These are phyloP conservation scores for Teleogryllus occipitalis DNA, from an alignment of 1,140 invertebrate genomes.

Conservation along the genomic window DNA sequence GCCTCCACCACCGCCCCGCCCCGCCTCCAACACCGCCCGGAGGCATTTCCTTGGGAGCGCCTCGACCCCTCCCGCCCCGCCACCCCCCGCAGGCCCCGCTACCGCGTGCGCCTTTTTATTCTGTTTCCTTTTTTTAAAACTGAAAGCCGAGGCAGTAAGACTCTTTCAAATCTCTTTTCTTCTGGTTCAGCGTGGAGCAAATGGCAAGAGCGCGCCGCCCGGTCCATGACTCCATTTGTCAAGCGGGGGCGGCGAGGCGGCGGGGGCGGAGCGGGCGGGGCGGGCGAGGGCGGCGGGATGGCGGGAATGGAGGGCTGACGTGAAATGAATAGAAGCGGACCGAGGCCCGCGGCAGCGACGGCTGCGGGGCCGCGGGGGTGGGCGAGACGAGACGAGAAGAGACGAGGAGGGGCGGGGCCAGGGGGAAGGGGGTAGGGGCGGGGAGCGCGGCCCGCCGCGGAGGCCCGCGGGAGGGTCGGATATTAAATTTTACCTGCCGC, in stretches of 20 bases:
- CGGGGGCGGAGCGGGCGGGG: neutral
- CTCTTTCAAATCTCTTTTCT: no score
- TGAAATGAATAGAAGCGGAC: conserved; percentile 15
- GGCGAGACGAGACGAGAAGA: neutral
- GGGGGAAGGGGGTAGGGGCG: conserved; percentile 28
- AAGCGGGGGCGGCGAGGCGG: conserved; percentile 4
- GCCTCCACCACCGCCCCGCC: no score
- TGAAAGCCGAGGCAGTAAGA: no score
- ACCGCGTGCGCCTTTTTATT: neutral
- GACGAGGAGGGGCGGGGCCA: conserved; percentile 7
- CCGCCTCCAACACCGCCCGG: no score
- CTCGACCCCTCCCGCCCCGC: no score
- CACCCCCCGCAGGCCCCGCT: neutral
- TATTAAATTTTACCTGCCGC: conserved; percentile 17
- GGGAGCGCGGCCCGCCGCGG: conserved; percentile 26
- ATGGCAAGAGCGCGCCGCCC: no score
- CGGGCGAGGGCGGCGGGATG: conserved; percentile 18
- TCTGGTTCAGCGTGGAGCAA: no score
- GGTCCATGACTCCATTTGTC: conserved; percentile 18
- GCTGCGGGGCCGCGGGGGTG: no score
- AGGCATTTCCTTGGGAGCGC: no score
- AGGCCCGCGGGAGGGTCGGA: conserved; percentile 22
- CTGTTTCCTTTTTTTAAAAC: neutral
- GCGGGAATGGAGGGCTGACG: conserved; percentile 10
- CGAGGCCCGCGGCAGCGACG: neutral